Base-by-base conservation (phyloP, 2,888 invertebrate genomes). In the Drosophila pseudotalamancana region DNA sequence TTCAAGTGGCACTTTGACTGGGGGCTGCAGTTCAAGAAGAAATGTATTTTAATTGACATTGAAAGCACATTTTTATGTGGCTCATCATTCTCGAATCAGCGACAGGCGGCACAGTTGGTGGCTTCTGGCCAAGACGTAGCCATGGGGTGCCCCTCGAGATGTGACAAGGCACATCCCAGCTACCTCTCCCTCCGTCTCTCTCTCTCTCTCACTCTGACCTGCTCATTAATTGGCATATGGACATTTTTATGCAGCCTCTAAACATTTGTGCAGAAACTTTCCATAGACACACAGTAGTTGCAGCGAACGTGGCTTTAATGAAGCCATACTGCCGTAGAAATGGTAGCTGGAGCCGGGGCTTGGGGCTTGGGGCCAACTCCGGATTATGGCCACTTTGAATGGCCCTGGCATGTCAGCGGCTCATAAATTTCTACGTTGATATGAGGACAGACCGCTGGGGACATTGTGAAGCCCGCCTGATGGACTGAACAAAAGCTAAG, bases 21-120 rank as follows among this genome's bases (percentile, higher is more conserved):
- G 55, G 48, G 32, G 35, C 53, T 55, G 42, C 37, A 39, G 42
- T 25, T 40, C 6, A 23, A 42, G 46, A 32, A 40, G n/a, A 74
- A 72, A 59, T 62, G 27, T 79, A 72, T 63, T 85, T 85, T 88
- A 88, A 87, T 87, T 87, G 77, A 77, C 83, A 88, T 83, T 88
- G 85, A 88, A 81, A 75, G 74, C 64, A 72, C 63, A 72, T 87
- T 81, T 79, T 74, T 71, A 73, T 85, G 70, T 61, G 70, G 60
- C 83, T 54, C 85, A 78, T 75, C 85, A 82, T 75, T 69, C 63
- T 57, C 32, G 50, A 50, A 43, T 46, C 61, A 66, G 71, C 57
- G 72, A 74, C 81, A 72, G 77, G 54, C 66, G 43, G 56, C 78
- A 53, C 75, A 63, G 78, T 50, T 67, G 78, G 84, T 49, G 66